Conservation (phyloP, 1,140 invertebrate genomes). For the Trichonephila clavipes region DNA sequence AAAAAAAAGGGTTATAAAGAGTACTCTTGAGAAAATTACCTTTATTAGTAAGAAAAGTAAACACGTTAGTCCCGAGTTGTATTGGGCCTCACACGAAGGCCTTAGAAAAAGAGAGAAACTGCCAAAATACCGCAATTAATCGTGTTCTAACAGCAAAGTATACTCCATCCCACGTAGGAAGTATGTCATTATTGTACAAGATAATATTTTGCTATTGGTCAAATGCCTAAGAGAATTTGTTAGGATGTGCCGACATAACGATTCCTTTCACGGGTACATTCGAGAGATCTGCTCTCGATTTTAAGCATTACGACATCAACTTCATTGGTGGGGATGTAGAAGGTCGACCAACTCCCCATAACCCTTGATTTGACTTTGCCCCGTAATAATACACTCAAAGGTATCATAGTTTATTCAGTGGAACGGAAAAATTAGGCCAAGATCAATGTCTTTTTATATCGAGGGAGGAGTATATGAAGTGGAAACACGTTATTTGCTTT, state of each 20-base stretch:
- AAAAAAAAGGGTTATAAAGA: background rate
- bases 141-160: too few species aligned
- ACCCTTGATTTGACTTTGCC: too few species aligned
- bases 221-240: conserved; percentile 26
- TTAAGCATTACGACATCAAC: conserved; percentile 36
- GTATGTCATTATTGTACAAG: background rate
- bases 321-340: conserved; percentile 43
- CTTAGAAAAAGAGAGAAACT: too few species aligned
- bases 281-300: background rate
- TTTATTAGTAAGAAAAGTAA: conserved; percentile 22
- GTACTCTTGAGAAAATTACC: background rate
- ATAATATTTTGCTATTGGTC: conserved; percentile 63
- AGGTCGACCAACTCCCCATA: background rate
- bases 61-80: background rate
- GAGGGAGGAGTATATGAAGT: background rate
- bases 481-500: background rate
- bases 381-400: too few species aligned
- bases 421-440: too few species aligned
- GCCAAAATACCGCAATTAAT: too few species aligned
- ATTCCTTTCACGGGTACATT: conserved; percentile 43
- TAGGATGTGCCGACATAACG: conserved; percentile 32
- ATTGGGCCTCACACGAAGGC: background rate
- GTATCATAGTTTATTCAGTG: too few species aligned
- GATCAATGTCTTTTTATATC: too few species aligned
- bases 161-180: conserved; percentile 37